Evolutionary conservation across 2,113 vertebrate species (phyloP).

Genomic region (Plectropomus leopardus): DNA sequence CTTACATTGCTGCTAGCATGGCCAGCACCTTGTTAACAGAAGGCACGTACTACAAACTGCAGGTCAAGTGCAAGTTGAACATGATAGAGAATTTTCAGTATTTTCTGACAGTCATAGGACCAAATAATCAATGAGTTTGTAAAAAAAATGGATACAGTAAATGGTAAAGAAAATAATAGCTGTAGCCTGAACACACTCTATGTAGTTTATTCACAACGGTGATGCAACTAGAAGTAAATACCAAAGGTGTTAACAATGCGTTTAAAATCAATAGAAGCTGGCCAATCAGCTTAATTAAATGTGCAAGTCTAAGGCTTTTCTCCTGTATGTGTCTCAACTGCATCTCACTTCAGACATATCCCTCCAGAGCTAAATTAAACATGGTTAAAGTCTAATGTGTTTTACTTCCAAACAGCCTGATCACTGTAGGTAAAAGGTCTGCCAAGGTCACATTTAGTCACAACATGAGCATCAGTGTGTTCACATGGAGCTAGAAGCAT

Average conservation of each 20-base stretch:
- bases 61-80: neutral
- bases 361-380: constrained; percentile 29
- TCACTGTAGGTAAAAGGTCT: neutral
- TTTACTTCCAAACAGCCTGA: constrained; percentile 31
- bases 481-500: neutral
- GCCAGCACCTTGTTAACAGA: too few species aligned
- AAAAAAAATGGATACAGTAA: neutral
- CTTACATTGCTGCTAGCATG: too few species aligned
- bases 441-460: constrained; percentile 18
- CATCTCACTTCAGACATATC: constrained; percentile 38
- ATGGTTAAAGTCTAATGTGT: constrained; percentile 30
- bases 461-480: neutral
- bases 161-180: neutral
- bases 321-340: neutral
- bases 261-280: constrained; percentile 3
- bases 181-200: neutral
- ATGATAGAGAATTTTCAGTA: neutral
- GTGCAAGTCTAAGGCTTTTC: constrained; percentile 18
- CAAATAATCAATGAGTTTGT: neutral
- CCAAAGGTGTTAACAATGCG: neutral
- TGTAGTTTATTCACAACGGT: neutral
- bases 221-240: neutral
- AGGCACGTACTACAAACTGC: too few species aligned
- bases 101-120: neutral
- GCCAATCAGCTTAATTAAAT: constrained; percentile 46